Conservation (phyloP, 2,113 vertebrate species). For the Diadophis punctatus region DNA sequence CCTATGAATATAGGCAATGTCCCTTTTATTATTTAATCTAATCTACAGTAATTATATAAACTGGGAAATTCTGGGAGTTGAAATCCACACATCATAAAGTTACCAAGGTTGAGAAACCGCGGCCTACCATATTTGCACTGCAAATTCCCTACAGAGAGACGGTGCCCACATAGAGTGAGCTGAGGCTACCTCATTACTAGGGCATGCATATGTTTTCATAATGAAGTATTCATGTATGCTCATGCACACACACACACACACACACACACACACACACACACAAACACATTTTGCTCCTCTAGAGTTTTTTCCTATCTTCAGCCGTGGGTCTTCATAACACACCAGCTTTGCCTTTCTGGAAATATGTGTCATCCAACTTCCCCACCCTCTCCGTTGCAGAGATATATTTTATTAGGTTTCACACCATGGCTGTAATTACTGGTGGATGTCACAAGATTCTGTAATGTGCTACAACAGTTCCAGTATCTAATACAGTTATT, state of each 20-base stretch:
- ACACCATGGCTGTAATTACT: background rate
- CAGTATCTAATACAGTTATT: background rate
- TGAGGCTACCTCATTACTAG: background rate
- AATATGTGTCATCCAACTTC: background rate
- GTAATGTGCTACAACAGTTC: background rate
- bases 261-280: background rate
- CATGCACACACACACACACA: background rate
- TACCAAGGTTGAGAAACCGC: background rate
- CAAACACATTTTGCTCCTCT: background rate
- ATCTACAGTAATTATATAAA: background rate
- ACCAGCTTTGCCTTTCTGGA: slow-evolving; percentile 15
- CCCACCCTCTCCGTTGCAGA: background rate
- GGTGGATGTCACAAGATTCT: slow-evolving; percentile 11
- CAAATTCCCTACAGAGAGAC: background rate
- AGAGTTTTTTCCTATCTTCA: background rate
- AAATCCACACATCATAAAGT: background rate
- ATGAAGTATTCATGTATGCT: background rate
- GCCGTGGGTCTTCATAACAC: slow-evolving; percentile 6
- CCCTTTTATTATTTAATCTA: background rate
- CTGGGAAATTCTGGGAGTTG: background rate
- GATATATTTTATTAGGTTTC: slow-evolving; percentile 17
- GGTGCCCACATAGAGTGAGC: background rate
- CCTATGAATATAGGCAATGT: background rate
- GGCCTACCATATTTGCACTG: background rate
- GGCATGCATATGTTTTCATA: background rate